Evolutionary conservation across 2,113 vertebrate genomes (phyloP), one percentile per base, ranked within the genome.

Genomic region (Rana temporaria): DNA sequence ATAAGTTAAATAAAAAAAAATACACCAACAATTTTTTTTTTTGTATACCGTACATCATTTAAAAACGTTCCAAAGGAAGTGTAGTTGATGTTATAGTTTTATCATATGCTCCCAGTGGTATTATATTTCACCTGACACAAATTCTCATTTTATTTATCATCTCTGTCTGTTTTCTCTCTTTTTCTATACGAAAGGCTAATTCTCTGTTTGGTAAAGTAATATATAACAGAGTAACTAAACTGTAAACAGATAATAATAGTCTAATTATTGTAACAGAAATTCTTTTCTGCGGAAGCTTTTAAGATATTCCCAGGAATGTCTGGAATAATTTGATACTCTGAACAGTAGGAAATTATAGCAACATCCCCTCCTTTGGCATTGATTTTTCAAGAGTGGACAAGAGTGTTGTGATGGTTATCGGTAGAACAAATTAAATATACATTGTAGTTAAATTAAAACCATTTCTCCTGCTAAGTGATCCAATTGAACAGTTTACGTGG

Each of bases 291-390:
- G 9, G 38, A 76, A 62, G 57, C 34, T 22, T 76, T 79, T 48
- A 38, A 48, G 22, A 38, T 14, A 38, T 34, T 6, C 63, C 77
- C 65, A 26, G 63, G 20, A 68, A 66, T 79, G 64, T 67, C n/a
- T 68, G 65, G 48, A 30, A 34, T 68, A 57, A 79, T 56, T 34
- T 63, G 34, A 76, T 52, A 76, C 38, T 20, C 73, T 26, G 34
- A 22, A 12, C 20, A 63, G 56, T 0, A 84, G 17, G 63, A 6
- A 86, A 81, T 73, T n/a, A 32, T 18, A 57, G 84, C 85, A 38
- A 24, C 11, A 12, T 66, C 82, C 53, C 32, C 20, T n/a, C 22
- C 59, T 14, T 84, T 34, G 52, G 85, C 85, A 85, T 78, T 18
- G 53, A 17, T 32, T 42, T 62, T 60, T 11, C n/a, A 22, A 20